Conservation (phyloP, 1,140 invertebrate genomes). For the Brevipalpus yothersi region DNA sequence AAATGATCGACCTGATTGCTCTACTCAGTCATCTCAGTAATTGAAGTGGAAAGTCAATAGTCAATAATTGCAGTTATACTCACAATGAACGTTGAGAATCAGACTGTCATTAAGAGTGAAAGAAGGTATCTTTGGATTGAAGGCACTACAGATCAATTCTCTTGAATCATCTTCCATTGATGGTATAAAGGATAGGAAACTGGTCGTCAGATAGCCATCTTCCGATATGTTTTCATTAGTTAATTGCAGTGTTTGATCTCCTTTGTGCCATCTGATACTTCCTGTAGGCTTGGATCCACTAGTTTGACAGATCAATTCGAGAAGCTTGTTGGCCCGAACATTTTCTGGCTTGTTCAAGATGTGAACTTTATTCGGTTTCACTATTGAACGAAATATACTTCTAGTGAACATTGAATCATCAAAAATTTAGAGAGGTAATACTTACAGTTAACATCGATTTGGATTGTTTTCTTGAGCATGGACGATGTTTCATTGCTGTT, state of each 20-base stretch:
- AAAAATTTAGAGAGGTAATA: too few species aligned
- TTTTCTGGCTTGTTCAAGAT: conserved; percentile 34
- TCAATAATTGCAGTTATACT: background rate
- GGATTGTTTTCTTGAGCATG: too few species aligned
- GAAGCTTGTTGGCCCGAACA: conserved; percentile 28
- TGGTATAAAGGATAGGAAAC: conserved; percentile 22
- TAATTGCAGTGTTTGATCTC: conserved; percentile 1
- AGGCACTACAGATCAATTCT: conserved; percentile 46
- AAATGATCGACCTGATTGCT: too few species aligned
- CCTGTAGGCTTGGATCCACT: conserved; percentile 63
- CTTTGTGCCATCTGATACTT: conserved; percentile 58
- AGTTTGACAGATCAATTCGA: conserved; percentile 57
- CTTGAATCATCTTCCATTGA: conserved; percentile 55
- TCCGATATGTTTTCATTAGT: conserved; percentile 5
- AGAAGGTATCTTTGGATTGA: background rate
- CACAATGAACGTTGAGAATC: background rate
- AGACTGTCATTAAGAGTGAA: background rate
- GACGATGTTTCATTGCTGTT: too few species aligned
- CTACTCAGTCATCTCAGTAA: too few species aligned
- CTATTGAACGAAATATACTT: too few species aligned
- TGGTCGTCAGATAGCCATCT: conserved; percentile 13
- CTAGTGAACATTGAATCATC: too few species aligned
- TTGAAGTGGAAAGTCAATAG: too few species aligned
- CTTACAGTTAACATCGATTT: too few species aligned
- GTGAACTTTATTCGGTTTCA: too few species aligned